Conservation (phyloP, 2,113 vertebrate species). For the Herpetotheres cachinnans region DNA sequence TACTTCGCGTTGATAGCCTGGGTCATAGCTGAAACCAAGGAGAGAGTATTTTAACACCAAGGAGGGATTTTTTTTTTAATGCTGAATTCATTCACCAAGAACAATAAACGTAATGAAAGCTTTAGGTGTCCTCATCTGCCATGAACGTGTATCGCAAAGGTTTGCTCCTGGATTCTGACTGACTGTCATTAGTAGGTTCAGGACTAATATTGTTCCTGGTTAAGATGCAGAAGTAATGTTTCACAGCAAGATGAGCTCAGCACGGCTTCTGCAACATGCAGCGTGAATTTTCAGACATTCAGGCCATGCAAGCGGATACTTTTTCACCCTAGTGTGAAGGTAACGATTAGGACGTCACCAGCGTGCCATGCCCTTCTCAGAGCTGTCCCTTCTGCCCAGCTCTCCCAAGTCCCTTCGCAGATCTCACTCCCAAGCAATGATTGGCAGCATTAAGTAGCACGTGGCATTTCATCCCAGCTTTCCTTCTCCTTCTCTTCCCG, state of each 20-base stretch:
- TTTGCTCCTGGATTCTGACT: background rate
- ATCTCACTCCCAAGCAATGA: background rate
- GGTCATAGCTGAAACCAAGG: background rate
- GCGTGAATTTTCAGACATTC: background rate
- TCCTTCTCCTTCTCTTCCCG: background rate
- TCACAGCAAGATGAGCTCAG: background rate
- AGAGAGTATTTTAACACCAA: background rate
- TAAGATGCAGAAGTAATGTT: background rate
- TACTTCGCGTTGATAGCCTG: background rate
- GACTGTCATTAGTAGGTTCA: background rate
- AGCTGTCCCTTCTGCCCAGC: background rate
- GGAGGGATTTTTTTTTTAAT: background rate
- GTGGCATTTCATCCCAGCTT: background rate
- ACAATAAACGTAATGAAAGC: background rate
- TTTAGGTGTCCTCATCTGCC: background rate
- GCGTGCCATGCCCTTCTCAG: rapidly evolving
- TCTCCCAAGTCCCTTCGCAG: background rate
- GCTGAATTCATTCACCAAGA: background rate
- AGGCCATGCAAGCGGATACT: background rate
- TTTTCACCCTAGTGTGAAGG: background rate
- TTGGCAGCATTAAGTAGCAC: rapidly evolving
- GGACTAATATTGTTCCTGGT: background rate
- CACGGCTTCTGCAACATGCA: rapidly evolving
- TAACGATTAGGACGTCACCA: rapidly evolving
- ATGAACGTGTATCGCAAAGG: rapidly evolving